Evolutionary conservation across 2,797 vertebrate species (phyloP), one percentile per base, ranked within the genome.

Genomic region (Forpus xanthops): DNA sequence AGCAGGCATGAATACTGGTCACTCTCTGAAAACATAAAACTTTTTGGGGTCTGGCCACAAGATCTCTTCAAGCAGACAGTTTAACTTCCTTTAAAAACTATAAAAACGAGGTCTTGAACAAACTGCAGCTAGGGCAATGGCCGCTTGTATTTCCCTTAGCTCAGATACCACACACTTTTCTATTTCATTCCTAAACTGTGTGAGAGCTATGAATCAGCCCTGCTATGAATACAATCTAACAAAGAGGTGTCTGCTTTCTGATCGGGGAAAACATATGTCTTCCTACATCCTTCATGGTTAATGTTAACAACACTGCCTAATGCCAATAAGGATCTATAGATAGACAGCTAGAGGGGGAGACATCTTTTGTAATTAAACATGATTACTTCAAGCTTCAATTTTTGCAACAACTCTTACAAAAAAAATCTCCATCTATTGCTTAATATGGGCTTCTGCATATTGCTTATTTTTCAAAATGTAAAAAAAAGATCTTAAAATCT

Each of bases 171-270:
- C 17, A 42, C n/a, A 45, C 21, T 90, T 93, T 77, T 84, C 37
- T 86, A 7, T 79, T 92, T 91, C 10, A 49, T 75, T 83, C 84
- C 50, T 76, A 65, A 83, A 44, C 60, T 70, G 37, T 31, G 31
- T 56, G 62, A 86, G 83, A 89, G 55, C 80, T 91, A 70, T 79
- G 82, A 89, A 91, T 93, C 92, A 92, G 47, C 64, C 62, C 39
- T 66, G 60, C 12, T 76, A 77, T 64, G 60, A 92, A 90, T 76
- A 62, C 3, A 5, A 42, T 65, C 78, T 71, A 90, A 91, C 66
- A 80, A 89, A 96, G 72, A 90, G 23, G 25, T 85, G 58, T 60
- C 89, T 81, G n/a, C 89, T 94, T 90, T 86, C 53, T 56, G 71
- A 11, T 33, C 12, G 31, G 39, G 61, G 15, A 16, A 52, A 93